These are phyloP conservation scores for Tenthredo notha DNA, from an alignment of 2,888 invertebrate genomes.

Conservation along the genomic window DNA sequence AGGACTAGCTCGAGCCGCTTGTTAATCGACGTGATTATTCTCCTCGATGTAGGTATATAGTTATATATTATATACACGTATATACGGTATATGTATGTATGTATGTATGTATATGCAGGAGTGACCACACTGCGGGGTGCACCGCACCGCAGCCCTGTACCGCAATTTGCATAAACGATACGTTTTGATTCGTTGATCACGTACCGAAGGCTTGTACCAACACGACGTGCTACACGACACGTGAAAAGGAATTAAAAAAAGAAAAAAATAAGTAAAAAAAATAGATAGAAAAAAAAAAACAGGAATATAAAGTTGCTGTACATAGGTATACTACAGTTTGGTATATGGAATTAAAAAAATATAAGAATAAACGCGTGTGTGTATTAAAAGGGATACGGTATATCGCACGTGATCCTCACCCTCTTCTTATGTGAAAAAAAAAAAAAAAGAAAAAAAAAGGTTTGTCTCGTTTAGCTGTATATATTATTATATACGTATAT, in stretches of 20 bases:
- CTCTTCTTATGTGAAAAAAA: not conserved
- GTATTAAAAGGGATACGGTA: not conserved
- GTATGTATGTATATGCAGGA: not conserved
- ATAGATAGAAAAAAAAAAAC: not conserved
- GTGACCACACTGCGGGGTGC: slow-evolving; percentile 15
- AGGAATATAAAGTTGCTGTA: not conserved
- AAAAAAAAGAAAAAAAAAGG: not conserved
- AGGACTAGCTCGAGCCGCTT: slow-evolving; percentile 63
- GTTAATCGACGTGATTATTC: slow-evolving; percentile 73
- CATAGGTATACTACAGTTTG: too few species aligned
- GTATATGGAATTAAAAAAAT: not conserved
- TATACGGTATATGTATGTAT: not conserved
- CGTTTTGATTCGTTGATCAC: slow-evolving; percentile 74
- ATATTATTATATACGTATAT: too few species aligned
- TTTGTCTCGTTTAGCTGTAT: not conserved
- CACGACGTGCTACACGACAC: slow-evolving; percentile 16
- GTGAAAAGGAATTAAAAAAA: not conserved
- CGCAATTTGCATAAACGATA: slow-evolving; percentile 77
- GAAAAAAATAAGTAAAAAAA: not conserved
- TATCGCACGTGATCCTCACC: not conserved
- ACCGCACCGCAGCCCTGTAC: slow-evolving; percentile 67
- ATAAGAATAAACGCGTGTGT: not conserved
- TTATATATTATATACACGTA: not conserved
- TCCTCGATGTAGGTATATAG: slow-evolving; percentile 58
- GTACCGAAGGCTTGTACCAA: slow-evolving; percentile 20